Conservation (phyloP, 2,797 vertebrate species). For the Scolopax bukidnonensis region DNA sequence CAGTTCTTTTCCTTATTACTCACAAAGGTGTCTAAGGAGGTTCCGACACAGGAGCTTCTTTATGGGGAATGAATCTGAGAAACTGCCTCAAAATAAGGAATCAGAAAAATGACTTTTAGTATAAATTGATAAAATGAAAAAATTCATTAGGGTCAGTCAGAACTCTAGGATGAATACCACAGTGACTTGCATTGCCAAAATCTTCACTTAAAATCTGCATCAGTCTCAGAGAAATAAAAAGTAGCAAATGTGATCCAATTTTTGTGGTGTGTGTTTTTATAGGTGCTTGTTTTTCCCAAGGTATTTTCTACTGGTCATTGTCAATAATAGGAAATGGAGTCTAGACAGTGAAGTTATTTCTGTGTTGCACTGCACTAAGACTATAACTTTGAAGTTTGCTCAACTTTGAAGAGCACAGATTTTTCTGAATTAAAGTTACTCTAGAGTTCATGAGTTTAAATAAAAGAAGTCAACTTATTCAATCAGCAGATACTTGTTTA, state of each 20-base stretch:
- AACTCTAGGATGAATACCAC: not conserved
- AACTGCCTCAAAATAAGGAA: not conserved
- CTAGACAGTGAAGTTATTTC: not conserved
- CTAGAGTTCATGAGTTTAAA: not conserved
- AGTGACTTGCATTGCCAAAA: not conserved
- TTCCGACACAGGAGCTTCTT: not conserved
- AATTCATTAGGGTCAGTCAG: not conserved
- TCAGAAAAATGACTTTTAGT: not conserved
- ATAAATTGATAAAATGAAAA: not conserved
- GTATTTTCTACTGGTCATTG: not conserved
- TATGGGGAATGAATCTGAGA: not conserved
- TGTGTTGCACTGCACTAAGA: not conserved
- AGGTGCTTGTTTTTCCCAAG: not conserved
- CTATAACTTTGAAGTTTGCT: not conserved
- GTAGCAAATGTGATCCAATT: not conserved
- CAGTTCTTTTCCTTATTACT: not conserved
- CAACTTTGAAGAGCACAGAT: not conserved
- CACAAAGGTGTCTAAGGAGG: not conserved
- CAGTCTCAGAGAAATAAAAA: not conserved
- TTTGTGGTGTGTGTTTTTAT: not conserved
- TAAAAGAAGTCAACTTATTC: not conserved
- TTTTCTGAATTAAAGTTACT: not conserved
- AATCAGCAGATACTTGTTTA: slow-evolving; percentile 17
- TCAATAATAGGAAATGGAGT: not conserved
- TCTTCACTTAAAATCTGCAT: not conserved